phyloP scores from a whole-genome alignment of 2,797 vertebrate species.

The Adrianichthys oophorus region DNA sequence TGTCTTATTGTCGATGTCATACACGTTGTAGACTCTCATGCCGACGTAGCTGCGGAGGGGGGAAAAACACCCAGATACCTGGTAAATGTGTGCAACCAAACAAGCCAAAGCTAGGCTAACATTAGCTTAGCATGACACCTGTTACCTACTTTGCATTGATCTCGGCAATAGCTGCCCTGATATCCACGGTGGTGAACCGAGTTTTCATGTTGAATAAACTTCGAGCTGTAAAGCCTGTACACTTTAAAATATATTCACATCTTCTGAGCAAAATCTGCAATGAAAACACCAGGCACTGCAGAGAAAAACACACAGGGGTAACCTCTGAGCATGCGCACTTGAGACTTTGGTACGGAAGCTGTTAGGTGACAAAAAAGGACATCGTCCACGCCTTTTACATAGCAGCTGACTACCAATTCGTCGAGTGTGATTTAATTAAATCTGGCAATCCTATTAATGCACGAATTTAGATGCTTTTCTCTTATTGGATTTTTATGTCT shows the following conservation, averaged over 20 bases:
- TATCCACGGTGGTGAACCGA: constrained; percentile 89
- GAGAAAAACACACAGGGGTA: constrained; percentile 7
- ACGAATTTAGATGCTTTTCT: constrained; percentile 10
- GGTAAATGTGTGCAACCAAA: constrained; percentile 17
- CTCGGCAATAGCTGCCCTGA: constrained; percentile 89
- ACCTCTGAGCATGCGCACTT: constrained; percentile 42
- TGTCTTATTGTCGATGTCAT: constrained; percentile 97
- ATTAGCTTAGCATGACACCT: constrained; percentile 29
- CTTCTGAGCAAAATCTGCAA: constrained; percentile 9
- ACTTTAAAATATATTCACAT: constrained; percentile 23
- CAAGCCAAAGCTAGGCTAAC: constrained; percentile 7
- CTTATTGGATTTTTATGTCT: constrained; percentile 5
- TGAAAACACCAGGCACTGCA: too few relatives aligned
- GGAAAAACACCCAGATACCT: not conserved
- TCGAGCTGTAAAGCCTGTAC: not conserved
- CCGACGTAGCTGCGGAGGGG: constrained; percentile 84
- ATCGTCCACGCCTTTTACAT: constrained; percentile 38
- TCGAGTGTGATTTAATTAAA: not conserved
- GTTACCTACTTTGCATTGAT: constrained; percentile 85
- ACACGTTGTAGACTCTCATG: constrained; percentile 96
- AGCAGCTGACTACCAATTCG: constrained; percentile 11
- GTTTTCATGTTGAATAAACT: constrained; percentile 84
- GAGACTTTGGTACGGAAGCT: constrained; percentile 50
- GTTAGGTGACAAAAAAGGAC: constrained; percentile 20
- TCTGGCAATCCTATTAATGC: constrained; percentile 20